Conservation (phyloP, 2,113 vertebrate species). For the Ceuthmochares aereus region DNA sequence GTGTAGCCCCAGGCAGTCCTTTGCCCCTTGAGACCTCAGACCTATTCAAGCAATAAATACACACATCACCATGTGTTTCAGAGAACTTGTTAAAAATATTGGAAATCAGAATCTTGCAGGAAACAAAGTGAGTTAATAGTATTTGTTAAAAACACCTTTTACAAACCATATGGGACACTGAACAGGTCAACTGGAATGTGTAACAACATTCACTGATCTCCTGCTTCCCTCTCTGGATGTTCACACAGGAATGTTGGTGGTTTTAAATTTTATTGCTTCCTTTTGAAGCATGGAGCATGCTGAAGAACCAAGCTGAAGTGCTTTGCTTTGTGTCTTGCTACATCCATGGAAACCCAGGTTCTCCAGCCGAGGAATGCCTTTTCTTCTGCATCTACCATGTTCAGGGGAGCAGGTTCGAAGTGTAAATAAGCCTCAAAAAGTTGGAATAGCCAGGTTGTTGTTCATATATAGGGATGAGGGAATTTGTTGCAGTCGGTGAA, state of each 20-base stretch:
- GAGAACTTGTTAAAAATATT: constrained; percentile 41
- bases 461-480: not conserved
- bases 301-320: not conserved
- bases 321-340: not conserved
- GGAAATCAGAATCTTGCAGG: constrained; percentile 36
- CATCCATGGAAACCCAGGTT: rapidly evolving
- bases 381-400: not conserved
- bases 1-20: constrained; percentile 8
- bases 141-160: constrained; percentile 31
- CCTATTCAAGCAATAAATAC: constrained; percentile 45
- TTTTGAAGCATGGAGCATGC: not conserved
- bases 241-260: not conserved
- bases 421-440: not conserved
- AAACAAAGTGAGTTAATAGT: constrained; percentile 20
- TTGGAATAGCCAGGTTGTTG: not conserved
- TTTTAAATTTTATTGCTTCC: not conserved
- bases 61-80: constrained; percentile 1
- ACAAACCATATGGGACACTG: not conserved
- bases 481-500: not conserved
- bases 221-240: not conserved
- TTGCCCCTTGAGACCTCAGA: constrained; percentile 59
- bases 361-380: not conserved
- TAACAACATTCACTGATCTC: not conserved
- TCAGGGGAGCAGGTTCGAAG: not conserved
- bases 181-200: constrained; percentile 39